Evolutionary conservation across 1,140 invertebrate species (phyloP).

Genomic region (Drosophila seguyi): DNA sequence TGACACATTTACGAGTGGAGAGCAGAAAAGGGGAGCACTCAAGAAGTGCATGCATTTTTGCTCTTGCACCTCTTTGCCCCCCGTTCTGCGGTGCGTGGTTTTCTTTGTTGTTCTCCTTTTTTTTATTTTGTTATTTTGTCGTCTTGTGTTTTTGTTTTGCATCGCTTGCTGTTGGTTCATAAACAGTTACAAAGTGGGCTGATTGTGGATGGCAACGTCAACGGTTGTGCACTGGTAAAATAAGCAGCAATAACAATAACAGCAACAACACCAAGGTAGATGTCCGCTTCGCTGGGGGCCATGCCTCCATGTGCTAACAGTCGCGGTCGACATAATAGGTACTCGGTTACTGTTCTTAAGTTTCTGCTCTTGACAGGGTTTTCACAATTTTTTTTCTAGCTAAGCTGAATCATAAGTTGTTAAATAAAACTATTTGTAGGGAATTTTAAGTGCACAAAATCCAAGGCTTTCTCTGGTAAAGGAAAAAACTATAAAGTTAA

Average conservation of each 20-base stretch:
- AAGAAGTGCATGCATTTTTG: slow-evolving; percentile 48
- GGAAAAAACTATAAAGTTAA: too few species aligned
- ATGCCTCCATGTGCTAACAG: slow-evolving; percentile 24
- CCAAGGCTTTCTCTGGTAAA: too few species aligned
- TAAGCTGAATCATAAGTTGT: too few species aligned
- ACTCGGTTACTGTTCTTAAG: background rate
- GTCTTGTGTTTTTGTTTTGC: slow-evolving; percentile 60
- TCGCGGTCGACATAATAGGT: background rate
- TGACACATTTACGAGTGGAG: slow-evolving; percentile 59
- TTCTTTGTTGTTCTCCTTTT: slow-evolving; percentile 46
- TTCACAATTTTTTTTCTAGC: too few species aligned
- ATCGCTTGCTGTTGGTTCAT: slow-evolving; percentile 69
- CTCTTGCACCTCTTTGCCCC: slow-evolving; percentile 9
- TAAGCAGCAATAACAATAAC: slow-evolving; percentile 59
- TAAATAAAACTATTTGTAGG: too few species aligned
- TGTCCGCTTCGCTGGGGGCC: slow-evolving; percentile 70
- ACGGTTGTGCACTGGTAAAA: slow-evolving; percentile 70
- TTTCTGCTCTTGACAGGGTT: background rate
- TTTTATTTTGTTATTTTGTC: slow-evolving; percentile 34
- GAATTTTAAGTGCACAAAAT: too few species aligned
- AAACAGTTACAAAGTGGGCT: slow-evolving; percentile 69
- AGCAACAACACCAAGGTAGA: slow-evolving; percentile 35
- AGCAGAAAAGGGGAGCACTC: slow-evolving; percentile 45
- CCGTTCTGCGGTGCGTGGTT: slow-evolving; percentile 43
- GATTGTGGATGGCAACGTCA: slow-evolving; percentile 73